phyloP scores from a whole-genome alignment of 2,888 invertebrate genomes.

The Drosophila peninsularis region DNA sequence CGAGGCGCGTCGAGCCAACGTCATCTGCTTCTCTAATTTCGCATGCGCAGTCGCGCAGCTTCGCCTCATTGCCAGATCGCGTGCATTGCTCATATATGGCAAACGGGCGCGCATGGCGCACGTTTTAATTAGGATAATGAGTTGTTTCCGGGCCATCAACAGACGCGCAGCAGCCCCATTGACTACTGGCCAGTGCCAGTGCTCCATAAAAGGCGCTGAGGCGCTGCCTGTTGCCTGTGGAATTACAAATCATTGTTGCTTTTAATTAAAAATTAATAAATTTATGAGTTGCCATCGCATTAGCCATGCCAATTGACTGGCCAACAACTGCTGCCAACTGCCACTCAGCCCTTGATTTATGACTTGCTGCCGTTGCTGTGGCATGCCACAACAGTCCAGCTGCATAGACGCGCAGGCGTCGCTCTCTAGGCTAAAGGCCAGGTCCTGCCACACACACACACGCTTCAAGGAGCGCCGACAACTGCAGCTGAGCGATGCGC shows the following conservation, averaged over 20 bases:
- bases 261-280: slow-evolving; percentile 81
- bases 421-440: slow-evolving; percentile 6
- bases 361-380: slow-evolving; percentile 36
- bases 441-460: slow-evolving; percentile 43
- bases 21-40: slow-evolving; percentile 53
- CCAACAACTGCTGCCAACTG: slow-evolving; percentile 41
- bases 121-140: slow-evolving; percentile 84
- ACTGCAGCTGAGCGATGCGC: slow-evolving; percentile 55
- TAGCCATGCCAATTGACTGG: slow-evolving; percentile 79
- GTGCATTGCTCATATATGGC: slow-evolving; percentile 82
- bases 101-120: slow-evolving; percentile 80
- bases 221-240: slow-evolving; percentile 46
- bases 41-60: slow-evolving; percentile 62
- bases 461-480: slow-evolving; percentile 58
- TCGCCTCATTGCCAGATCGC: slow-evolving; percentile 82
- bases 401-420: slow-evolving; percentile 71
- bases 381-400: slow-evolving; percentile 24
- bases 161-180: slow-evolving; percentile 42
- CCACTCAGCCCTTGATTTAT: slow-evolving; percentile 19
- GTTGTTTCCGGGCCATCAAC: slow-evolving; percentile 81
- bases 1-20: slow-evolving; percentile 3
- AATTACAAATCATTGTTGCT: slow-evolving; percentile 77
- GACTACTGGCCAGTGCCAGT: slow-evolving; percentile 14
- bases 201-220: slow-evolving; percentile 56
- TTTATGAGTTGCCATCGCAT: slow-evolving; percentile 79